Evolutionary conservation across 1,140 invertebrate species (phyloP), one percentile per base, ranked within the genome.

Genomic region (Propsilocerus akamusi): DNA sequence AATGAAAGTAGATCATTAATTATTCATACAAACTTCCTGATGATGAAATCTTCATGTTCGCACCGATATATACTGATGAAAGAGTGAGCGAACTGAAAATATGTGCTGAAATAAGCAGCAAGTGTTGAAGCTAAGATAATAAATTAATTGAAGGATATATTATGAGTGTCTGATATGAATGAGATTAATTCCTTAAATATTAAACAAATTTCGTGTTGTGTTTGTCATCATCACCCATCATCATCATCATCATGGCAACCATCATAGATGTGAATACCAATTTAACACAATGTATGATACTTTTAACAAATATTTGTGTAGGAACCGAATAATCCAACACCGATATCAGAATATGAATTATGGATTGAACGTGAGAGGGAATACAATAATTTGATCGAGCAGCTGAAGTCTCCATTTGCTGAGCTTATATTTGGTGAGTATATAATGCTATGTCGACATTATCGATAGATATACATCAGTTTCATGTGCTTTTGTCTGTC

Each of bases 341-440:
- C 87, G 2, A 68, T 90, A 47, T 77, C 81, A 0, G 86, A 91
- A 59, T 86, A 83, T 55, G 77, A 81, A 41, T 86, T 82, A 53
- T 93, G 89, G 89, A 71, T 80, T 25, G 78, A 86, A 53, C 69
- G 79, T 56, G 78, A 89, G 58, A 75, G 76, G 0, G 78, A 78
- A 47, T 68, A 91, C 3, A 83, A 83, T 48, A 70, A 79, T 11
- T 65, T 91, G 0, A 72, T 83, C 28, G 86, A 93, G 57, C 86
- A 92, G 59, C 58, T 92, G 10, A 84, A 88, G 57, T 73, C 78
- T 12, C 72, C 76, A 0, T 72, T 72, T 47, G 76, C 86, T 1
- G 60, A 73, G 20, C 71, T 75, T 53, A 79, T 85, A 24, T 55
- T 79, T 1, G 51, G 53, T 56, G 30, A 22, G 28, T 23, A 48